Conservation (phyloP, 2,888 invertebrate species). For the Hypselothyrea guttata region DNA sequence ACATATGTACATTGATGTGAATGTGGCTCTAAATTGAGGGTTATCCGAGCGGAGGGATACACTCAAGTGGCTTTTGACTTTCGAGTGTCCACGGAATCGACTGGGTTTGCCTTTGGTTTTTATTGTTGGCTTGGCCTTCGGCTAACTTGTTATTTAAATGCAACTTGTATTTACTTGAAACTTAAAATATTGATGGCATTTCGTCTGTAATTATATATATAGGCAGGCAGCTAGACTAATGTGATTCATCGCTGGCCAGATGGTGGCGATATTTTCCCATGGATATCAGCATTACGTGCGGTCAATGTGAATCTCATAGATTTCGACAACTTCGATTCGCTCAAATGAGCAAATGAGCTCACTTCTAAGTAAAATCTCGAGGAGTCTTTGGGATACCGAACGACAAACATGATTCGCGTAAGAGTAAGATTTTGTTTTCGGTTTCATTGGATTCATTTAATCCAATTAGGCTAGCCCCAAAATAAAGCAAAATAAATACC, state of each 20-base stretch:
- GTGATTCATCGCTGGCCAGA: constrained; percentile 39
- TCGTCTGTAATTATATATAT: constrained; percentile 22
- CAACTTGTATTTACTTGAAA: constrained; percentile 33
- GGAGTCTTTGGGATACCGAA: constrained; percentile 12
- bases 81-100: constrained; percentile 2
- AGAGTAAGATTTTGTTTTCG: constrained; percentile 61
- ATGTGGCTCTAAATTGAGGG: constrained; percentile 72
- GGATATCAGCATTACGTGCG: constrained; percentile 66
- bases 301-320: constrained; percentile 50
- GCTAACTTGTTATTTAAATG: constrained; percentile 31
- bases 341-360: constrained; percentile 61
- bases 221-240: constrained; percentile 7
- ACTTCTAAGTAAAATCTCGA: constrained; percentile 64
- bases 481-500: not conserved
- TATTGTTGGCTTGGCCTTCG: too few relatives aligned
- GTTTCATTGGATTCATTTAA: constrained; percentile 67
- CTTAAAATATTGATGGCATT: constrained; percentile 50
- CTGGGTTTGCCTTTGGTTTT: not conserved
- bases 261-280: constrained; percentile 58
- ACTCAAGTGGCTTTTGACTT: constrained; percentile 68
- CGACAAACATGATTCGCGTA: constrained; percentile 70
- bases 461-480: constrained; percentile 66
- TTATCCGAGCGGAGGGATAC: constrained; percentile 72
- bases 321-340: constrained; percentile 68
- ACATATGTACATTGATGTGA: constrained; percentile 36